These are phyloP conservation scores for Cantharis flavilabris DNA, from an alignment of 2,888 invertebrate species.

Conservation along the genomic window DNA sequence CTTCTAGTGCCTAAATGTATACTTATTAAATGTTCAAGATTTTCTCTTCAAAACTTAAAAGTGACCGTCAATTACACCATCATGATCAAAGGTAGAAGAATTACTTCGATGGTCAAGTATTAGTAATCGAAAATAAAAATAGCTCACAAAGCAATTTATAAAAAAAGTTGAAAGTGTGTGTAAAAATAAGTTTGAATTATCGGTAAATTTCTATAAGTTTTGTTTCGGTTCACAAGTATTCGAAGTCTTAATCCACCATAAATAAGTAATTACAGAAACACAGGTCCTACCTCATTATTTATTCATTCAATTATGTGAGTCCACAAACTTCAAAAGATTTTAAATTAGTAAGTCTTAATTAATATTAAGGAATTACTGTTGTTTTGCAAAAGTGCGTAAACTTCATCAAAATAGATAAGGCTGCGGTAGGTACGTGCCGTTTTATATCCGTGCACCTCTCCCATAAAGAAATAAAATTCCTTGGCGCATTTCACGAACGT, in stretches of 20 bases:
- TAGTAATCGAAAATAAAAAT: not conserved
- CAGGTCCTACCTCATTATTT: not conserved
- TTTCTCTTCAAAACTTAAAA: not conserved
- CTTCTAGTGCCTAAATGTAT: not conserved
- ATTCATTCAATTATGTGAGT: not conserved
- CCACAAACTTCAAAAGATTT: not conserved
- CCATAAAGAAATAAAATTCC: not conserved
- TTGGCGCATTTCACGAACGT: not conserved
- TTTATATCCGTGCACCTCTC: not conserved
- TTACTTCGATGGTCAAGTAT: not conserved
- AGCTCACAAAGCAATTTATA: not conserved
- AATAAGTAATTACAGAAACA: not conserved
- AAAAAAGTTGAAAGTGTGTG: not conserved
- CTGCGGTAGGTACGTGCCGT: not conserved
- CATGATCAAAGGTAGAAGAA: not conserved
- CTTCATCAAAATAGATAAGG: not conserved
- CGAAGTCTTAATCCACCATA: not conserved
- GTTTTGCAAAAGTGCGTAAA: not conserved
- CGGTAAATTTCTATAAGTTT: not conserved
- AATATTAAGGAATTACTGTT: not conserved
- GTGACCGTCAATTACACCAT: not conserved
- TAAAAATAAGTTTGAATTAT: not conserved
- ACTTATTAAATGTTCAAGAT: not conserved
- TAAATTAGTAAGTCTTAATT: not conserved
- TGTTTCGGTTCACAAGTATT: not conserved